These are phyloP conservation scores for Thryonomys swinderianus DNA, from an alignment of 2,113 vertebrate genomes.

Conservation along the genomic window DNA sequence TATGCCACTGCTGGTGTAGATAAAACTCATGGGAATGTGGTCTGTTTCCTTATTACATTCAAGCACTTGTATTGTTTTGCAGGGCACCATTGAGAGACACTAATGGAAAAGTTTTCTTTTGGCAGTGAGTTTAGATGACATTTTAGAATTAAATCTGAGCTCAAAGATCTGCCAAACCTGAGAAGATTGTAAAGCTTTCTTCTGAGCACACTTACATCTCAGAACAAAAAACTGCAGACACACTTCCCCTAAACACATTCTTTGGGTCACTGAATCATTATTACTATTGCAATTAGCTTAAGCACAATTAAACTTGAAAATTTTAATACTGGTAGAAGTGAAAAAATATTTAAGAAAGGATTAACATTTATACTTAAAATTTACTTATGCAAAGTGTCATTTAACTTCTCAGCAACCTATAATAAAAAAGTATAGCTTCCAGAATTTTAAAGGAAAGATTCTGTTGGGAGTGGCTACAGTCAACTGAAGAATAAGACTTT, in stretches of 20 bases:
- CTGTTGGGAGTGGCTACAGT: not conserved
- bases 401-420: constrained; percentile 28
- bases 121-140: constrained; percentile 41
- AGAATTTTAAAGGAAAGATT: not conserved
- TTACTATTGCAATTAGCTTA: constrained; percentile 53
- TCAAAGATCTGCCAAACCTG: constrained; percentile 48
- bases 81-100: not conserved
- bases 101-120: constrained; percentile 10
- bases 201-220: not conserved
- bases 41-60: constrained; percentile 28
- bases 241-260: constrained; percentile 20
- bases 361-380: constrained; percentile 40
- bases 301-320: constrained; percentile 55
- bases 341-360: constrained; percentile 24
- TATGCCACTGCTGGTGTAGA: not conserved
- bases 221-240: constrained; percentile 45
- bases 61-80: not conserved
- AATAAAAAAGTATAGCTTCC: not conserved
- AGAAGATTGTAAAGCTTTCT: constrained; percentile 29
- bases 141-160: constrained; percentile 46
- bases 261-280: constrained; percentile 48
- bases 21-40: not conserved
- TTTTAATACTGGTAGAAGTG: constrained; percentile 4
- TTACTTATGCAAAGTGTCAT: constrained; percentile 11
- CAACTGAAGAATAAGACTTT: constrained; percentile 16